Conservation (phyloP, 2,797 vertebrate species). For the Otolemur crassicaudatus region DNA sequence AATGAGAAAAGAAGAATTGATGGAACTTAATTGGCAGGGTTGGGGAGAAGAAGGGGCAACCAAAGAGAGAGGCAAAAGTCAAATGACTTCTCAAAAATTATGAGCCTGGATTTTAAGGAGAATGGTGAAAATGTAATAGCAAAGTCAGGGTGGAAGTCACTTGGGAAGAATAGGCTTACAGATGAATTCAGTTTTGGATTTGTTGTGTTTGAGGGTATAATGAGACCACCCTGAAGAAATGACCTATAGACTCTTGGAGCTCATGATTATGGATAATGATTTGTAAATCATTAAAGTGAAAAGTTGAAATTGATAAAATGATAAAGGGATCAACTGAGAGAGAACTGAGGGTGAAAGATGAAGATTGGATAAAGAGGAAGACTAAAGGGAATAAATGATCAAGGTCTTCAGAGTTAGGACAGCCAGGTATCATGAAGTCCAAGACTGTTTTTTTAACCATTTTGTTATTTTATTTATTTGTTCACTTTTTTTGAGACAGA, state of each 20-base stretch:
- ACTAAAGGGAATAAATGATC: background rate
- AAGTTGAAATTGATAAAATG: constrained; percentile 24
- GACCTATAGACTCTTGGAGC: constrained; percentile 1
- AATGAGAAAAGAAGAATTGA: constrained; percentile 54
- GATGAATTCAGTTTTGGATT: constrained; percentile 39
- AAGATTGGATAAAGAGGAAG: constrained; percentile 43
- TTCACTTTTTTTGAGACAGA: too few relatives aligned
- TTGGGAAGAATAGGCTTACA: constrained; percentile 22
- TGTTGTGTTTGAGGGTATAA: constrained; percentile 50
- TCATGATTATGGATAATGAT: constrained; percentile 36
- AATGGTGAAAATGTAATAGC: constrained; percentile 29
- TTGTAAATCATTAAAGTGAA: constrained; percentile 59
- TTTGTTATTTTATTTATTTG: too few relatives aligned
- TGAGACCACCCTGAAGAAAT: constrained; percentile 14
- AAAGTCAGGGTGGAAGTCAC: constrained; percentile 48
- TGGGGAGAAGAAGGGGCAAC: constrained; percentile 13
- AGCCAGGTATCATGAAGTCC: background rate
- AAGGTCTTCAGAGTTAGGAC: background rate
- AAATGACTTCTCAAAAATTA: constrained; percentile 47
- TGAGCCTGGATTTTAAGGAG: constrained; percentile 15
- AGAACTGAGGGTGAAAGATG: background rate
- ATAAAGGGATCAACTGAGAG: background rate
- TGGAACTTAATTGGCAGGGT: constrained; percentile 19
- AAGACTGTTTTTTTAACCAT: background rate
- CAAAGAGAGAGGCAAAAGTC: background rate